Base-by-base conservation (phyloP, 2,113 vertebrate genomes). In the Hypomesus transpacificus region DNA sequence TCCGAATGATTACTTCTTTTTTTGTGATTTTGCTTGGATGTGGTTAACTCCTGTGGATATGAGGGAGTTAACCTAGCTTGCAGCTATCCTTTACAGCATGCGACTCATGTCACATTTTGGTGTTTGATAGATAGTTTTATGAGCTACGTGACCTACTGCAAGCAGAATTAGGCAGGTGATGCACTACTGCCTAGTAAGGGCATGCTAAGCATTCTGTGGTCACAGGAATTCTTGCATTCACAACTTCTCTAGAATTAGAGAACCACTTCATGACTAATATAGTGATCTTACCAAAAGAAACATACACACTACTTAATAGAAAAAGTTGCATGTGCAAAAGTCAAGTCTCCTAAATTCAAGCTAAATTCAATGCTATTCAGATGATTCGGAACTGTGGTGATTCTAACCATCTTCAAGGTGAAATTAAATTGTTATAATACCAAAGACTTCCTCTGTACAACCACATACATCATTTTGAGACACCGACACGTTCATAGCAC, bases 101-200 rank as follows among this genome's bases (percentile, higher is more conserved):
- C 17, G 18, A 60, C 20, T 57, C 73, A 46, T 21, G 53, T 68
- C 73, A 75, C 26, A 62, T 70, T 58, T 51, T 75, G 58, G 24
- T 31, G 73, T 60, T 53, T 84, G 82, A 82, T 65, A 34, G 82
- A 82, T 65, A 34, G 80, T 75, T 88, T 88, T 83, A 86, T 82
- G 84, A 71, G 84, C 58, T 77, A 85, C 82, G 77, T 82, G 82
- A 86, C 81, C 83, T 79, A 78, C 76, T 67, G 75, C 34, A 77
- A 26, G 54, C 75, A 84, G 78, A 84, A 80, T 60, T 66, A 82
- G 59, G 66, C 66, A 34, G 4, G 59, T 68, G 59, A 65, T 66
- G 76, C 61, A 52, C 72, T 76, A 63, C 70, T 79, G 77, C 70
- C 63, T 70, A 14, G 21, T 69, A 17, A 68, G 31, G 64, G 65